Base-by-base conservation (phyloP, 2,888 invertebrate genomes). In the Melinaea marsaeus region DNA sequence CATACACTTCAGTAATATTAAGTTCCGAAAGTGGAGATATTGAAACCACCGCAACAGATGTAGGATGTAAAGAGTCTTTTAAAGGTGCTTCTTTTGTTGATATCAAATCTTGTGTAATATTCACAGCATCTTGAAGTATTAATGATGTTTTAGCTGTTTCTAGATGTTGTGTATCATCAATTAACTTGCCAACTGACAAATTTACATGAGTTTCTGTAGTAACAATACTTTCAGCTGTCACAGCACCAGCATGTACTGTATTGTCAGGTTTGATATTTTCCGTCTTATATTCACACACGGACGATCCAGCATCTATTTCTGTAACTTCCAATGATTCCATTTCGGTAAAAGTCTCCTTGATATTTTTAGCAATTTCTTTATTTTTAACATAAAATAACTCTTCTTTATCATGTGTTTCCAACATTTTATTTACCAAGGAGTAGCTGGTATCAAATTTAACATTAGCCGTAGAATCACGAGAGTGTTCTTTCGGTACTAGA, bases 41-140 rank as follows among this genome's bases (percentile, higher is more conserved):
- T 2, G 87, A 83, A 68, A 93, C 84, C 11, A 89, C 88, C 13
- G 94, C 95, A 71, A 86, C 91, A 0, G 88, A 91, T 68, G 86
- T 75, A 75, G 88, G 85, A 4, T 92, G 88, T 60, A 85, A 79
- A 55, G 83, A 79, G 63, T 91, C 85, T 65, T 91, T 84, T 46
- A 93, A 84, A 0, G 88, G 82, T n/a, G 86, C 85, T 87, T 95
- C 95, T 73, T 92, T 93, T 58, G 93, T 86, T 48, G 92, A 92
- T 6, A 89, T 76, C 59, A 92, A 89, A 22, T 92, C 92, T 81
- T 95, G 94, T 45, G 92, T 91, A n/a, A 94, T 84, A 47, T 92
- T 92, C 34, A 94, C 85, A 13, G 95, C 94, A 84, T 95, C 94
- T 74, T 94, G 93, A 37, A 93, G 79, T 34, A 92, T 81, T 3